Evolutionary conservation across 2,888 invertebrate species (phyloP).

Genomic region (Leucozona laternaria): DNA sequence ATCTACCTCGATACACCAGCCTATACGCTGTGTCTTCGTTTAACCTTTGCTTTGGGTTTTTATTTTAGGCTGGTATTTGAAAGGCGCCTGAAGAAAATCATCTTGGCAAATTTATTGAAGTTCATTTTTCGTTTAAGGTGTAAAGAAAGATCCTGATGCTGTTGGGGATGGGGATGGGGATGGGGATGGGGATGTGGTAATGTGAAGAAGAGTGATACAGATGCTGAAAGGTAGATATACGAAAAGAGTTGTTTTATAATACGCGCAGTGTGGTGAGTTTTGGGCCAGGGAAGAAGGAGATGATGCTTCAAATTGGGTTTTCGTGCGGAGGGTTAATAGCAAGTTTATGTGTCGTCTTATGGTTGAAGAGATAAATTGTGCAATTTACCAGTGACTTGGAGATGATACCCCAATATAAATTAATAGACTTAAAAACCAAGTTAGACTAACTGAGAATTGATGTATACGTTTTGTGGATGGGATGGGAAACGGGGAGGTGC

Average conservation of each 20-base stretch:
- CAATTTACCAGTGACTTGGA: constrained; percentile 60
- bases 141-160: constrained; percentile 25
- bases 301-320: constrained; percentile 12
- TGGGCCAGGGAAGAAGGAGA: background rate
- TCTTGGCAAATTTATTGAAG: constrained; percentile 72
- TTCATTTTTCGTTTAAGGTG: constrained; percentile 68
- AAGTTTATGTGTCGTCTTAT: constrained; percentile 69
- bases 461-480: background rate
- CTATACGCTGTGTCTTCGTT: constrained; percentile 1
- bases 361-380: constrained; percentile 68
- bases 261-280: background rate
- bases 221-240: constrained; percentile 61
- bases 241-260: constrained; percentile 59
- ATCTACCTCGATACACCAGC: background rate
- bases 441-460: constrained; percentile 42
- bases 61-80: constrained; percentile 35
- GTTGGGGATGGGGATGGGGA: no score
- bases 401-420: constrained; percentile 73
- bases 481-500: background rate
- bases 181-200: constrained; percentile 24
- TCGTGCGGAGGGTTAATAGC: constrained; percentile 30
- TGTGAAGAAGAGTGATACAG: constrained; percentile 31
- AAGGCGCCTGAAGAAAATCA: constrained; percentile 58
- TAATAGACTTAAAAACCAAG: constrained; percentile 68
- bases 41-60: constrained; percentile 15